Percentiles rank a stretch among this genome's conserved stretches.
Evolutionary conservation across 1,140 invertebrate genomes (phyloP).

Genomic region (Armadillidium nasatum): DNA sequence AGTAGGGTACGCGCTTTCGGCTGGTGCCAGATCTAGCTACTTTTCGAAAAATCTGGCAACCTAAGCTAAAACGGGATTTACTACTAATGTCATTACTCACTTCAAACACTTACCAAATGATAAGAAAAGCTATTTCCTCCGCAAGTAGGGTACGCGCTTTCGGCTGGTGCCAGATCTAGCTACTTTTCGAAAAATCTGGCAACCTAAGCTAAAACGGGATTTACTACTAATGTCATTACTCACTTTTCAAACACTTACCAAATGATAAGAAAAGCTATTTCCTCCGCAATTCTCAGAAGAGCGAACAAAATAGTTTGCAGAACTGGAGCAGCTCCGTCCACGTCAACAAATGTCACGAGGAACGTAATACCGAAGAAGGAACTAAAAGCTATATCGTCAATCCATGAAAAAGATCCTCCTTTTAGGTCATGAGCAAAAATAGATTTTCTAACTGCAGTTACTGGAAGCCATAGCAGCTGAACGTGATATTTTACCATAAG

Average conservation of each 20-base stretch:
- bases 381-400: neutral
- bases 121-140: neutral
- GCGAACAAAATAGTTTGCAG: neutral
- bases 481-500: too few species aligned
- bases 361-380: neutral
- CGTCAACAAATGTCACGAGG: neutral
- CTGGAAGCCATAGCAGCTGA: neutral
- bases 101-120: neutral
- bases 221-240: too few species aligned
- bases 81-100: too few species aligned
- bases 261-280: neutral
- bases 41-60: too few species aligned
- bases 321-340: neutral
- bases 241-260: neutral
- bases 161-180: too few species aligned
- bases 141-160: too few species aligned
- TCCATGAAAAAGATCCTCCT: neutral
- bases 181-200: too few species aligned
- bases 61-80: too few species aligned
- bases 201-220: too few species aligned
- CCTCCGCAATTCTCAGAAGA: neutral
- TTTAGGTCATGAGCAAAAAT: neutral
- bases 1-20: too few species aligned
- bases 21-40: too few species aligned
- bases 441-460: neutral